phyloP scores from a whole-genome alignment of 2,888 invertebrate species.

The Scaptomyza caliginosa region DNA sequence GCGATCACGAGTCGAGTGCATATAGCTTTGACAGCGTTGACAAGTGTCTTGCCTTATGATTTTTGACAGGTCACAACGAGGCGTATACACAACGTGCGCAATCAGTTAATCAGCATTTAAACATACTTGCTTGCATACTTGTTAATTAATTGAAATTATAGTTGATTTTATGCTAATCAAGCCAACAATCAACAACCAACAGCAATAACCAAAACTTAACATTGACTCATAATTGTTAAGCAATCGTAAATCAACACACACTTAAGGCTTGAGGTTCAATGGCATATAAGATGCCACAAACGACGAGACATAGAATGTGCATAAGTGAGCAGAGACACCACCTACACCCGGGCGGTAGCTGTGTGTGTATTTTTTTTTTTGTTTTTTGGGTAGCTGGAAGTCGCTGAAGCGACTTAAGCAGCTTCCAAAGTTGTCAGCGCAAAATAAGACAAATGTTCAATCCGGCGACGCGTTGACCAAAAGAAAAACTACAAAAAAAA shows the following conservation, averaged over 20 bases:
- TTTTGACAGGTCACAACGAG: slow-evolving; percentile 79
- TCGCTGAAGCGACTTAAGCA: slow-evolving; percentile 71
- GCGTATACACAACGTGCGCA: slow-evolving; percentile 53
- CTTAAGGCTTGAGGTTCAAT: slow-evolving; percentile 64
- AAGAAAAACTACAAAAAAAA: slow-evolving; percentile 13
- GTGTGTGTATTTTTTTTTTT: too few relatives aligned
- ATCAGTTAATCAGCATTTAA: slow-evolving; percentile 33
- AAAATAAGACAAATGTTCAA: slow-evolving; percentile 77
- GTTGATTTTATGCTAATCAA: slow-evolving; percentile 67
- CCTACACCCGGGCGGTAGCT: slow-evolving; percentile 66
- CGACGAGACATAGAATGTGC: not conserved
- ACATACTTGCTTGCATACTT: slow-evolving; percentile 10
- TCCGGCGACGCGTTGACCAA: slow-evolving; percentile 63
- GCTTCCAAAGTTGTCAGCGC: slow-evolving; percentile 81
- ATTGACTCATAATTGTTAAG: slow-evolving; percentile 59
- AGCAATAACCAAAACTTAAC: slow-evolving; percentile 19
- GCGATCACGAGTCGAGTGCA: slow-evolving; percentile 52
- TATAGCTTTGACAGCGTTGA: slow-evolving; percentile 69
- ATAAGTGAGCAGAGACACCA: slow-evolving; percentile 38
- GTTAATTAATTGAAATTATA: slow-evolving; percentile 59
- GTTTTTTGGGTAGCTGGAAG: slow-evolving; percentile 39
- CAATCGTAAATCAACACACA: slow-evolving; percentile 55
- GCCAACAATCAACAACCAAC: too few relatives aligned
- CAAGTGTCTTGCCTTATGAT: slow-evolving; percentile 79
- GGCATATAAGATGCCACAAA: slow-evolving; percentile 54